A percentile compares a stretch with the other conserved stretches of the same genome.
Conservation (phyloP, 2,113 vertebrate species). For the Nycticebus coucang region DNA sequence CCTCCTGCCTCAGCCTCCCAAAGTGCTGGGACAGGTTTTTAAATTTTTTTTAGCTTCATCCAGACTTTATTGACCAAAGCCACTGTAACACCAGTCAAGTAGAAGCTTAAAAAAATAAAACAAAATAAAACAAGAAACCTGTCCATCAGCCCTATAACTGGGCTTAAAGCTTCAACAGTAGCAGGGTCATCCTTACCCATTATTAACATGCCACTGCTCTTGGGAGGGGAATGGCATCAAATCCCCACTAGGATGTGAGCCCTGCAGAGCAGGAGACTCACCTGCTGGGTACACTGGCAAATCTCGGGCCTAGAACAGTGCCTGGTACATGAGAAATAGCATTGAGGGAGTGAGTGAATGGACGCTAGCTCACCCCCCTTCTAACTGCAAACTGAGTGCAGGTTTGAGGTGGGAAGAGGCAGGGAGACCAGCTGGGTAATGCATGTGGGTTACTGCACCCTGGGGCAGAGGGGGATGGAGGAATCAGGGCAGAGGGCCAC, state of each 20-base stretch:
- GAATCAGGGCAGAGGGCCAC: background rate
- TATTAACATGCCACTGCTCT: background rate
- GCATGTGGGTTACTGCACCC: background rate
- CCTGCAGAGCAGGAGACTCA: background rate
- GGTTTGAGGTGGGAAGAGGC: background rate
- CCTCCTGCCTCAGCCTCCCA: no score
- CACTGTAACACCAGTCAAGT: background rate
- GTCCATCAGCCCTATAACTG: background rate
- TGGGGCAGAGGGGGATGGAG: background rate
- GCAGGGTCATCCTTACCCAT: background rate
- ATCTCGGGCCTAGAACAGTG: background rate
- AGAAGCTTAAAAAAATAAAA: background rate
- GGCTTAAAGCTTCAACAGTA: background rate
- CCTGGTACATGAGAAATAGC: background rate
- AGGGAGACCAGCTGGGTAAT: background rate
- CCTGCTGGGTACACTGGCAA: no score
- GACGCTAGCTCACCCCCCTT: no score
- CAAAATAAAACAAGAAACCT: no score
- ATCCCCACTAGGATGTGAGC: background rate
- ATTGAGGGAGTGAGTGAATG: rapidly evolving
- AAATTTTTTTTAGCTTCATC: background rate
- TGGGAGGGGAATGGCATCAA: background rate
- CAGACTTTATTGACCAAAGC: background rate
- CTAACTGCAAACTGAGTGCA: background rate
- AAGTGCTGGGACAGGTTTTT: no score